phyloP scores from a whole-genome alignment of 2,888 invertebrate genomes.

The Gortyna flavago region DNA sequence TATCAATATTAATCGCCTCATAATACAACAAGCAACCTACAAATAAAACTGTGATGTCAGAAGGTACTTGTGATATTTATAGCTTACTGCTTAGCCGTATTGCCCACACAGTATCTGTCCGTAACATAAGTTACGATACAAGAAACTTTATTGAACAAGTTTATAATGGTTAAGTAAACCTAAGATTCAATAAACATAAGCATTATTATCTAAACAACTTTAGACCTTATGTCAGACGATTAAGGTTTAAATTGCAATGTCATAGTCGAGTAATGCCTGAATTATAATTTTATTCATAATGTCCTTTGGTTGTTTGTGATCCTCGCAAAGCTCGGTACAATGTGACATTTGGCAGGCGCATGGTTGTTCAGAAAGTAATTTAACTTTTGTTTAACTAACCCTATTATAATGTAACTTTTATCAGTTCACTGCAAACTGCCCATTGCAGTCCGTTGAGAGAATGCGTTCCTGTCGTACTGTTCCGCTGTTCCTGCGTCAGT shows the following conservation, averaged over 20 bases:
- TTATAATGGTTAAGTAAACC: conserved; percentile 11
- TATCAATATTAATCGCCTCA: conserved; percentile 24
- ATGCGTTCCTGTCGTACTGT: too few relatives aligned
- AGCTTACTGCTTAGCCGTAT: conserved; percentile 5
- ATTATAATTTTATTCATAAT: conserved; percentile 6
- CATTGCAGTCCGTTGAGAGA: neutral
- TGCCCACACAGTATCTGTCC: conserved; percentile 24
- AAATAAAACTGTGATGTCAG: conserved; percentile 35
- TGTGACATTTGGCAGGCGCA: neutral
- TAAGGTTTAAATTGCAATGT: conserved; percentile 2
- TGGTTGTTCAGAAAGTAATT: neutral
- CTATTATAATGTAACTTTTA: neutral
- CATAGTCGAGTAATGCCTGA: neutral
- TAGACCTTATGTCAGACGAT: neutral
- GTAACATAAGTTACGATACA: conserved; percentile 41
- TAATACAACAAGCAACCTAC: conserved; percentile 21
- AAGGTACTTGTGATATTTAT: conserved; percentile 37
- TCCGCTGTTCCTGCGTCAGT: too few relatives aligned
- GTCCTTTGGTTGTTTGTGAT: neutral
- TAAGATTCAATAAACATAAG: conserved; percentile 16
- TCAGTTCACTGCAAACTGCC: too few relatives aligned
- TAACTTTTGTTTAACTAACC: neutral
- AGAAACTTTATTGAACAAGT: conserved; percentile 43
- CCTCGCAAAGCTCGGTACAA: neutral
- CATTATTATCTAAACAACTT: neutral